These are phyloP conservation scores for Polydrusus cervinus DNA, from an alignment of 2,888 invertebrate genomes.

Conservation along the genomic window DNA sequence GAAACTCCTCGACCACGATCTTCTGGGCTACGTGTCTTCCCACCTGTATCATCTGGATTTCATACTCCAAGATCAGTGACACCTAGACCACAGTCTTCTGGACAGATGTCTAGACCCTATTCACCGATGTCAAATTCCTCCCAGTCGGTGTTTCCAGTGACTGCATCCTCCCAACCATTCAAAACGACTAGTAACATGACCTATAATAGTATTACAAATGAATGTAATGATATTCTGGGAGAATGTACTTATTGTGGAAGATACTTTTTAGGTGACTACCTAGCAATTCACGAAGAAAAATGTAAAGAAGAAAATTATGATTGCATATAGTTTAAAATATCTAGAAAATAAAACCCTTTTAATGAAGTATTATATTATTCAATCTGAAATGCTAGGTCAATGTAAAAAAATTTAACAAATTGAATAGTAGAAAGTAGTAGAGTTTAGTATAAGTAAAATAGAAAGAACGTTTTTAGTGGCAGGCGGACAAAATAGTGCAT, in stretches of 20 bases:
- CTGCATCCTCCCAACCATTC: background rate
- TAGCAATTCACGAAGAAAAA: slow-evolving; percentile 55
- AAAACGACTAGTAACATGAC: slow-evolving; percentile 23
- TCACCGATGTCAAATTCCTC: slow-evolving; percentile 15
- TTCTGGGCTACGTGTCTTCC: background rate
- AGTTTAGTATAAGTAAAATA: no score
- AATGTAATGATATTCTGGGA: slow-evolving; percentile 49
- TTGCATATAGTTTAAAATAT: no score
- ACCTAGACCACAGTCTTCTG: slow-evolving; percentile 21
- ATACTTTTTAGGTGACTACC: slow-evolving; percentile 57
- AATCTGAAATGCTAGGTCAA: background rate
- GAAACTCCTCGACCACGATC: background rate
- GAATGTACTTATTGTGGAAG: slow-evolving; percentile 56
- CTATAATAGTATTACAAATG: slow-evolving; percentile 7
- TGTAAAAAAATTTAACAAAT: background rate
- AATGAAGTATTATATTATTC: background rate
- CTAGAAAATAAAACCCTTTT: no score
- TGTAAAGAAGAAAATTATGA: slow-evolving; percentile 41
- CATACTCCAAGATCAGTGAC: background rate
- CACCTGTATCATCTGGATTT: background rate
- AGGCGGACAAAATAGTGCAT: no score
- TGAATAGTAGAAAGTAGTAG: no score
- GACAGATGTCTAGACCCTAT: background rate
- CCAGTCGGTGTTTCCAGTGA: background rate
- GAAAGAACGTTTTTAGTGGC: no score